Conservation (phyloP, 2,888 invertebrate genomes). For the Oxyteleia sp. region DNA sequence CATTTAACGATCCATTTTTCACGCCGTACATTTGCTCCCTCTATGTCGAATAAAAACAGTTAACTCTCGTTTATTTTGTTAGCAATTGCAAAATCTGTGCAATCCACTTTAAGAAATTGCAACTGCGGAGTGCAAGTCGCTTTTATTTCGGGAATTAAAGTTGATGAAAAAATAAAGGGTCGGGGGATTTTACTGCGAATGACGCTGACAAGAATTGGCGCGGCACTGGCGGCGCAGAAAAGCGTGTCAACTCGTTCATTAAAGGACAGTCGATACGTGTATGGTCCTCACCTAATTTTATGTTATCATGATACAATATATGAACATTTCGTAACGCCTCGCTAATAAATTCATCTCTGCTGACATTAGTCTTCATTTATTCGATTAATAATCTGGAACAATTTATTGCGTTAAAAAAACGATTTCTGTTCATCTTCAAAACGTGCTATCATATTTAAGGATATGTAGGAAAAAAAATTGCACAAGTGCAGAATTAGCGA, state of each 20-base stretch:
- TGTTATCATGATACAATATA: conserved; percentile 52
- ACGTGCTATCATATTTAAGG: too few species aligned
- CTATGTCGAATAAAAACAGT: neutral
- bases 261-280: conserved; percentile 12
- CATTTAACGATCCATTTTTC: too few species aligned
- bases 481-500: too few species aligned
- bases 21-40: too few species aligned
- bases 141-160: neutral
- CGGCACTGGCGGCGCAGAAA: neutral
- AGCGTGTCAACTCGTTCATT: conserved; percentile 20
- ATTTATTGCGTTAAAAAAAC: too few species aligned
- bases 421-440: too few species aligned
- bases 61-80: neutral
- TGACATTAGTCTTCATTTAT: conserved; percentile 46
- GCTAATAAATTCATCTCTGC: conserved; percentile 45
- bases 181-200: neutral
- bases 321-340: conserved; percentile 48
- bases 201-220: neutral
- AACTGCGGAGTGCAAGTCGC: neutral
- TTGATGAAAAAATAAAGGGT: neutral
- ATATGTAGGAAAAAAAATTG: neutral
- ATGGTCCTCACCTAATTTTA: conserved; percentile 40
- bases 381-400: too few species aligned
- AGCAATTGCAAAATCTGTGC: neutral
- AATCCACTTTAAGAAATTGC: neutral